A percentile compares a stretch with the other conserved stretches of the same genome.
These are phyloP conservation scores for Spodoptera littoralis DNA, from an alignment of 2,888 invertebrate species.

Conservation along the genomic window DNA sequence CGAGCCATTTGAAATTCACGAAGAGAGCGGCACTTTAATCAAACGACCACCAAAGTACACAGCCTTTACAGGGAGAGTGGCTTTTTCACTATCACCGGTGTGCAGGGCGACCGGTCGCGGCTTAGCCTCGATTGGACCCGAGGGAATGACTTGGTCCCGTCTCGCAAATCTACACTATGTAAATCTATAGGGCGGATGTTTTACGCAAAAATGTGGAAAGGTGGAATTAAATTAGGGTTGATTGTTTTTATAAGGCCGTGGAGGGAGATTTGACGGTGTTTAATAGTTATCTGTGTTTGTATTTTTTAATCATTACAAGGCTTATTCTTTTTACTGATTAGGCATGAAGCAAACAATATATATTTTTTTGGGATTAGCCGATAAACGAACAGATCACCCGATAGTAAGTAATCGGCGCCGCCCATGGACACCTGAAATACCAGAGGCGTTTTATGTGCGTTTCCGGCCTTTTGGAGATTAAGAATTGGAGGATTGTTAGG, in stretches of 20 bases:
- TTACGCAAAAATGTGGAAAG: conserved; percentile 7
- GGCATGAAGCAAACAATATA: too few relatives aligned
- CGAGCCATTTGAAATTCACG: conserved; percentile 47
- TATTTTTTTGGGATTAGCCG: too few relatives aligned
- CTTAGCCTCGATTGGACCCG: conserved; percentile 50
- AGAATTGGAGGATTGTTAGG: too few relatives aligned
- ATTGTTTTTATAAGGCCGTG: conserved; percentile 4
- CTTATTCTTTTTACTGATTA: background rate
- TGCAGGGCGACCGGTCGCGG: conserved; percentile 48
- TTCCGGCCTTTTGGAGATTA: too few relatives aligned
- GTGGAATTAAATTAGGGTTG: conserved; percentile 16
- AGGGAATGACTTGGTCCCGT: conserved; percentile 46
- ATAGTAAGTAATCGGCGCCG: too few relatives aligned
- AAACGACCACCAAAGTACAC: conserved; percentile 54
- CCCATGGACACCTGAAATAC: too few relatives aligned
- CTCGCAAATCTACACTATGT: conserved; percentile 51
- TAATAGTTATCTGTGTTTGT: too few relatives aligned
- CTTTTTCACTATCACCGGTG: conserved; percentile 56
- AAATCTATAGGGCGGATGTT: conserved; percentile 42
- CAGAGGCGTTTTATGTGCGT: too few relatives aligned
- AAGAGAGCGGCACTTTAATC: conserved; percentile 47
- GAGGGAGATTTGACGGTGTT: too few relatives aligned
- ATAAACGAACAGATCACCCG: too few relatives aligned
- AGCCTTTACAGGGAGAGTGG: conserved; percentile 46
- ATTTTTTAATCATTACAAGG: too few relatives aligned